phyloP scores from a whole-genome alignment of 2,113 vertebrate species.

The Alectura lathami region DNA sequence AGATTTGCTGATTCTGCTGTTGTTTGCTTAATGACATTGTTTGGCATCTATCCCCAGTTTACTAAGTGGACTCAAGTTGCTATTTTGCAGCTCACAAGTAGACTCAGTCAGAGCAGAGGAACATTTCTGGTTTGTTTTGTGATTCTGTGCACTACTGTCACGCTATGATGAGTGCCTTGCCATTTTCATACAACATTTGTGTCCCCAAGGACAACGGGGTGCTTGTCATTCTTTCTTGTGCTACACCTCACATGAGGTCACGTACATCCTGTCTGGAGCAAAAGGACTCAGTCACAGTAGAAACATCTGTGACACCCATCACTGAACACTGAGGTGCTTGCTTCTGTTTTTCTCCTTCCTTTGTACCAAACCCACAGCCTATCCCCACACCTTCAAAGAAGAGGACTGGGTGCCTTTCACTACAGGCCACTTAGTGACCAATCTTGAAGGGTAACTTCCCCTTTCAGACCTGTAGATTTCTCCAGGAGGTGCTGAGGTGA shows the following conservation, averaged over 20 bases:
- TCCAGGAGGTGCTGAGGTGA: neutral
- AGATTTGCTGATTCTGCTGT: neutral
- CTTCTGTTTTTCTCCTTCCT: neutral
- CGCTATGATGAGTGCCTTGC: neutral
- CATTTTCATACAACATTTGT: neutral
- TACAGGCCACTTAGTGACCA: neutral
- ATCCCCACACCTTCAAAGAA: neutral
- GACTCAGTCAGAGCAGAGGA: neutral
- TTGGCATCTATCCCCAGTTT: neutral
- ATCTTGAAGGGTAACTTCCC: neutral
- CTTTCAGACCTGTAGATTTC: neutral
- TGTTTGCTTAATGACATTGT: neutral
- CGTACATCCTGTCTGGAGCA: accelerated
- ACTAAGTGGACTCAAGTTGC: neutral
- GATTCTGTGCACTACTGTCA: neutral
- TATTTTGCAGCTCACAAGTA: neutral
- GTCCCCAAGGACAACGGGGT: accelerated
- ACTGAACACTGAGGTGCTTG: neutral
- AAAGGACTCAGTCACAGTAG: neutral
- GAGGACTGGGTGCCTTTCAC: neutral
- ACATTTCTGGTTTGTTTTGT: neutral
- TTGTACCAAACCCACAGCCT: neutral
- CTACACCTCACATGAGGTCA: neutral
- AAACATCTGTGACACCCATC: neutral
- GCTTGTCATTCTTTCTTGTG: neutral